These are phyloP conservation scores for Dromiciops gliroides DNA, from an alignment of 2,113 vertebrate species.

Conservation along the genomic window DNA sequence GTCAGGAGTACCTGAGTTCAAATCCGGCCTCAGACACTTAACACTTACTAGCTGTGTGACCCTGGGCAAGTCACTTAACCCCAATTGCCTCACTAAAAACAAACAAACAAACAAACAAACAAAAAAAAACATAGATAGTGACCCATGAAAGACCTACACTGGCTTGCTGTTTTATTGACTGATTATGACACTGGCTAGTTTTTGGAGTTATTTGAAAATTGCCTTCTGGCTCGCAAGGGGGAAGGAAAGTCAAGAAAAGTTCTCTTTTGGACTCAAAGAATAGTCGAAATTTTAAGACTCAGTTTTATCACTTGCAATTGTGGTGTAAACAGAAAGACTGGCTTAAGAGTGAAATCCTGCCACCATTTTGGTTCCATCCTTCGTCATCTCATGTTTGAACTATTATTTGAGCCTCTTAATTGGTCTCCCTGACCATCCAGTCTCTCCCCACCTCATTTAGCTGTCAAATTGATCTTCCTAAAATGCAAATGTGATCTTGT, in stretches of 20 bases:
- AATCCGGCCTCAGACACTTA: too few species aligned
- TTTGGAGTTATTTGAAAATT: neutral
- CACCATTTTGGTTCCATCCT: neutral
- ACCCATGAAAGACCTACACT: neutral
- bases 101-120: too few species aligned
- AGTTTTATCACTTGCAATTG: neutral
- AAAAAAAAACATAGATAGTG: neutral
- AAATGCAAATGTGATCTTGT: neutral
- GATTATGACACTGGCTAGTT: neutral
- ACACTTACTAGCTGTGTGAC: too few species aligned
- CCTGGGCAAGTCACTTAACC: too few species aligned
- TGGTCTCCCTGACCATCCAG: neutral
- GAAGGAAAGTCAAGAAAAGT: neutral
- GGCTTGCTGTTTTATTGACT: slow-evolving; percentile 7
- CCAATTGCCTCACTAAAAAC: too few species aligned
- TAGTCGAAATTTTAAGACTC: neutral
- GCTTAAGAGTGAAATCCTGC: neutral
- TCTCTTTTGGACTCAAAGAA: slow-evolving; percentile 13
- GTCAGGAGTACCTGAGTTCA: too few species aligned
- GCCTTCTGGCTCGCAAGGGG: neutral
- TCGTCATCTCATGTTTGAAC: neutral
- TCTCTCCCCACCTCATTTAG: neutral
- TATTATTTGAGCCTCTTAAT: neutral
- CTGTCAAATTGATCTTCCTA: neutral
- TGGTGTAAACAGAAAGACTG: neutral